A percentile compares a stretch with the other conserved stretches of the same genome.
Evolutionary conservation across 2,113 vertebrate species (phyloP).

Genomic region (Amphiprion percula): DNA sequence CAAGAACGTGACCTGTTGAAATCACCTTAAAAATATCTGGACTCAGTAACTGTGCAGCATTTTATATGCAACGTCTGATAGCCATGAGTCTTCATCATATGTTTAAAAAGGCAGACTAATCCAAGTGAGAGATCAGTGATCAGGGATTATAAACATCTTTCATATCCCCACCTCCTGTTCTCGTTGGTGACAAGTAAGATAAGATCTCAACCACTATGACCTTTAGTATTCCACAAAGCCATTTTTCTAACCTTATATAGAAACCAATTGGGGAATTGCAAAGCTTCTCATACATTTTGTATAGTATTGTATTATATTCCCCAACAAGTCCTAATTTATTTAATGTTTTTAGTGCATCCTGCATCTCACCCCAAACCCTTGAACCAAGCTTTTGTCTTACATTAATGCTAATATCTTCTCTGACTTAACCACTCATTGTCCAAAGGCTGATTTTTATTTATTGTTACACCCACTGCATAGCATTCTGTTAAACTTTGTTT

Average conservation of each 20-base stretch:
- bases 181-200: constrained; percentile 30
- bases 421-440: neutral
- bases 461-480: neutral
- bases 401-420: constrained; percentile 13
- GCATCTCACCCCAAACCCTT: constrained; percentile 17
- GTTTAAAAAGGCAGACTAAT: constrained; percentile 52
- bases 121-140: constrained; percentile 41
- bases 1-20: constrained; percentile 7
- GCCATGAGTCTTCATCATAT: constrained; percentile 8
- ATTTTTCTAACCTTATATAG: constrained; percentile 24
- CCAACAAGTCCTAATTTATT: constrained; percentile 21
- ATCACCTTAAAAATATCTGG: constrained; percentile 41
- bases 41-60: constrained; percentile 20
- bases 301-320: constrained; percentile 4
- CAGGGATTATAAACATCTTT: constrained; percentile 36
- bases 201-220: constrained; percentile 32
- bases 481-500: constrained; percentile 18
- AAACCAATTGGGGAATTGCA: constrained; percentile 19
- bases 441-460: neutral
- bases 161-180: constrained; percentile 15
- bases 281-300: constrained; percentile 11
- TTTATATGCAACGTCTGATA: constrained; percentile 22
- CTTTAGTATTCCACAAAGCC: constrained; percentile 51
- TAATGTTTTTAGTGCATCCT: constrained; percentile 13
- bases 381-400: constrained; percentile 10